Base-by-base conservation (phyloP, 2,888 invertebrate species). In the Notocelia uddmanniana region DNA sequence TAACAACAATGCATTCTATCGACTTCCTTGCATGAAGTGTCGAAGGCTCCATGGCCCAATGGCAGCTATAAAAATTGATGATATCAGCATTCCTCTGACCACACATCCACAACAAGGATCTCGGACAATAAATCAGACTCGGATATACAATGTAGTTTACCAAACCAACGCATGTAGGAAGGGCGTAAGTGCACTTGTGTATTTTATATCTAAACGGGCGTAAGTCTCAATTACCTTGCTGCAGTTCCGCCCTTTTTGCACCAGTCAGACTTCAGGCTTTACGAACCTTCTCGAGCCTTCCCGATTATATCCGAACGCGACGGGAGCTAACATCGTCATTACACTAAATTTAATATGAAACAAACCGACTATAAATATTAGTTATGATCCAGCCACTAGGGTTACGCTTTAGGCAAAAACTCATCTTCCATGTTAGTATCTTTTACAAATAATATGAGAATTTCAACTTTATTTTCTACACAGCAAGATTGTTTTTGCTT, bases 341-440 rank as follows among this genome's bases (percentile, higher is more conserved):
- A 85, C 83, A 87, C 83, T 84, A 88, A 87, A 89, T 88, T 89
- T 87, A 83, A 89, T 89, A 88, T 81, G 89, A 88, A 88, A 87
- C 86, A 87, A 88, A 87, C 85, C 80, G 81, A 81, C 83, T 86
- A 86, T 90, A 89, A 89, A 89, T 85, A 86, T 87, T 89, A 87
- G 89, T 90, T 87, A 87, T 85, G 86, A 85, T 81, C 80, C 83
- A 76, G 89, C 88, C 85, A 85, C 89, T 86, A 83, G 74, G 74
- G 87, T 88, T 89, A 89, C 89, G 89, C 88, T 81, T 84, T 78
- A 80, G 77, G 79, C 80, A 83, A 84, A 84, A 85, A 82, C 81
- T 76, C 54, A 63, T 50, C 64, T 54, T 64, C 64, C 64, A 54
- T 37, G 21, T 64, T 54, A 9, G 34, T 54, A 54, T 64, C 52